A percentile compares a stretch with the other conserved stretches of the same genome.
Conservation (phyloP, 2,797 vertebrate species). For the Carapus acus region DNA sequence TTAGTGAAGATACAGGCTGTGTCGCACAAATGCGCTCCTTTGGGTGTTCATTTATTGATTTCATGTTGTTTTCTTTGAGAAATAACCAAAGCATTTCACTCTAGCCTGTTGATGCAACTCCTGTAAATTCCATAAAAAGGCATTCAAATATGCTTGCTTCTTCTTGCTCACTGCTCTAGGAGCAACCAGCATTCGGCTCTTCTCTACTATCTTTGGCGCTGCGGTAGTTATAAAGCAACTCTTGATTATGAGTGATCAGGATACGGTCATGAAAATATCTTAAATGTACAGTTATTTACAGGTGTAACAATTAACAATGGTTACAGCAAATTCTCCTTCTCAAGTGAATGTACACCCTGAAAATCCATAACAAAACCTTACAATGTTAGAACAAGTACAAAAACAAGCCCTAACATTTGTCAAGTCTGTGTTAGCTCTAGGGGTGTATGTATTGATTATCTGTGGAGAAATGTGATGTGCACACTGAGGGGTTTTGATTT, state of each 20-base stretch:
- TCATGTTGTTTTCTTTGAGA: too few species aligned
- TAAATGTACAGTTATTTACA: constrained; percentile 18
- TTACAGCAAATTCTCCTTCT: neutral
- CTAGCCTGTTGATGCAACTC: too few species aligned
- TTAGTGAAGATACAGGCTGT: too few species aligned
- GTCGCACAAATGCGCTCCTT: too few species aligned
- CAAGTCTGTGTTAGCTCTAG: too few species aligned
- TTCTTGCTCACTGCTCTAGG: neutral
- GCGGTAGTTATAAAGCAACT: constrained; percentile 53
- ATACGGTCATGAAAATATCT: constrained; percentile 14
- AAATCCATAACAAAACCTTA: constrained; percentile 11
- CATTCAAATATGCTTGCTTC: neutral
- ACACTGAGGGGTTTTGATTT: too few species aligned
- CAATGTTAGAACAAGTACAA: constrained; percentile 24
- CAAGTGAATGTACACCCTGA: constrained; percentile 1
- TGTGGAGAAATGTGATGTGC: too few species aligned
- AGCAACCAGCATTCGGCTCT: constrained; percentile 14
- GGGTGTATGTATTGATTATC: too few species aligned
- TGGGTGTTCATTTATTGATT: too few species aligned
- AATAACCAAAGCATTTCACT: too few species aligned
- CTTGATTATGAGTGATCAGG: constrained; percentile 62
- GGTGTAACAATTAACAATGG: neutral
- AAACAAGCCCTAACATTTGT: too few species aligned
- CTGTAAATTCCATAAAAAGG: too few species aligned
- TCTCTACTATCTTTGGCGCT: constrained; percentile 28